Evolutionary conservation across 2,113 vertebrate species (phyloP), one percentile per base, ranked within the genome.

Genomic region (Centrocercus urophasianus): DNA sequence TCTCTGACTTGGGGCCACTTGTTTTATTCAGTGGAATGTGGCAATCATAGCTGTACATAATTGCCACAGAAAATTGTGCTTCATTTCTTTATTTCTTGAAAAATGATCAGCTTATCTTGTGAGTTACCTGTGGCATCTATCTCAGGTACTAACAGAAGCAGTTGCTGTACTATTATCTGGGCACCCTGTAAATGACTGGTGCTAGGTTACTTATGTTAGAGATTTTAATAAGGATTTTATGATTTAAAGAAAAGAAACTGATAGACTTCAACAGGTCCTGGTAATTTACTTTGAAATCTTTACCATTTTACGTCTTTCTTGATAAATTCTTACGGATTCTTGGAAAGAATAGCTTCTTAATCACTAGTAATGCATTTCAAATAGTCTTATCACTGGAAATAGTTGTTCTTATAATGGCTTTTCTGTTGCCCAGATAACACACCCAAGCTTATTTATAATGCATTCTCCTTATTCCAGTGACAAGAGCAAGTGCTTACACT

Each of bases 11-110:
- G 38, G 91, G 67, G 80, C 60, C 10, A 19, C 45, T 95, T 90
- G 71, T 93, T 93, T 90, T 86, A 92, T 92, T 81, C 77, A 74
- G 64, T 71, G 36, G 78, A 94, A 80, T 93, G 36, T 76, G 84
- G 83, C 90, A 90, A 94, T 95, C 89, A 86, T 60, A 83, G 84
- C 82, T 84, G 63, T 85, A 90, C 64, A 89, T 95, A 93, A 95
- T 96, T 96, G 60, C 86, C 90, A 28, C 73, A 76, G 79, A 94
- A 95, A 93, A 94, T 50, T 61, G 76, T 83, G 63, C 89, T 78
- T 95, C 92, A 83, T 95, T 91, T 92, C 82, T 93, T 84, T 54
- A 17, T 54, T 54, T 18, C 82, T 90, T 95, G 88, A 87, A 91
- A 93, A 96, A 96, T 63, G 59, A 79, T 89, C 0, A 17, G 27